Conservation (phyloP, 1,140 invertebrate genomes). For the Condylostylus longicornis region DNA sequence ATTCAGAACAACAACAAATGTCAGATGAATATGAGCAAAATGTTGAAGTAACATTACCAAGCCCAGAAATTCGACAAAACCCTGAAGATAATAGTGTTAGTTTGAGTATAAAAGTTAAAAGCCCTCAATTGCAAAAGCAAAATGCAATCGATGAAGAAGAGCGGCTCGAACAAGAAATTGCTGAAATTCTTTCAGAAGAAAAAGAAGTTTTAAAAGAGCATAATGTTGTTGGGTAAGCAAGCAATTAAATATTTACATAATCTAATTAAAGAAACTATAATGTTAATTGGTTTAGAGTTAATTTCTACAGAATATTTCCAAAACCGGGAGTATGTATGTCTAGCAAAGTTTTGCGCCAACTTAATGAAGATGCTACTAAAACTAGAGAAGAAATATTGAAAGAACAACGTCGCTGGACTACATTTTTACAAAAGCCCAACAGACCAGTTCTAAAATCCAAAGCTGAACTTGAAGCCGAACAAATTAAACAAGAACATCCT, state of each 20-base stretch:
- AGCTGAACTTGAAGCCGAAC: constrained; percentile 21
- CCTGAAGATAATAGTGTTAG: too few species aligned
- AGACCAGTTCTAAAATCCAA: constrained; percentile 42
- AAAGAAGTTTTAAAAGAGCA: constrained; percentile 48
- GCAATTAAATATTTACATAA: not conserved
- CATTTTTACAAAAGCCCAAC: constrained; percentile 52
- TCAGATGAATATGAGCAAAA: too few species aligned
- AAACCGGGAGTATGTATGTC: constrained; percentile 44
- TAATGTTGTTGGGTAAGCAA: constrained; percentile 46
- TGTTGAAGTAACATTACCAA: too few species aligned
- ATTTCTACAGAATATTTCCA: constrained; percentile 51
- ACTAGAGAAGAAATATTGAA: constrained; percentile 35
- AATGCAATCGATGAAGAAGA: constrained; percentile 18
- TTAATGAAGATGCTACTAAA: constrained; percentile 39
- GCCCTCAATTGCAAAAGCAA: too few species aligned
- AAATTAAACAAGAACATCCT: constrained; percentile 22
- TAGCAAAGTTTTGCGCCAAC: constrained; percentile 50
- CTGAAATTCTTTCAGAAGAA: constrained; percentile 47
- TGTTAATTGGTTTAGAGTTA: constrained; percentile 35
- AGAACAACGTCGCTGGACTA: constrained; percentile 47
- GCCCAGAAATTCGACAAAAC: too few species aligned
- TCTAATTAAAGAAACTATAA: constrained; percentile 11
- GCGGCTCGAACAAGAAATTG: constrained; percentile 48
- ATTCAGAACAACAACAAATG: too few species aligned
- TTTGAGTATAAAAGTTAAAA: too few species aligned